Evolutionary conservation across 1,140 invertebrate species (phyloP), one percentile per base, ranked within the genome.

Genomic region (Mamestra configurata): DNA sequence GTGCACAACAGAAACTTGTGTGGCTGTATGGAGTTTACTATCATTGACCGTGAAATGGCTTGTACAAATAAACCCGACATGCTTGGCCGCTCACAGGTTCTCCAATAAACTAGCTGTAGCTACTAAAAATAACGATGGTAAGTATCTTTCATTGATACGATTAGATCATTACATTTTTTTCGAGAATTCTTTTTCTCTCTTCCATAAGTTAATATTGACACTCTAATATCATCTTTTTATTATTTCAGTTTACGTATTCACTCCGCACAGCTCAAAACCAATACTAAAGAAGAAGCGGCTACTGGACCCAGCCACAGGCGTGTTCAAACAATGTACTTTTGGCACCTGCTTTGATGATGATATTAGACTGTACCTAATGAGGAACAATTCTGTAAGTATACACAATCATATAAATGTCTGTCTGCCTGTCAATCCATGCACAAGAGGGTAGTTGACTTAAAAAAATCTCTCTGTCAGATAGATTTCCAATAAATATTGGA

Each of bases 21-120:
- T 95, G 20, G 95, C 93, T 0, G 95, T 95, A 1, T 95, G 94
- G 94, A 95, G 92, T 84, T 75, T 94, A 22, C 73, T 95, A 43
- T 95, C 95, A 0, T 78, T 95, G 24, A 90, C 92, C 18, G 79
- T 95, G 1, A 92, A 92, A 68, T 95, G 94, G 94, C 77, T 94
- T 46, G 94, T 95, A 0, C 88, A 89, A 61, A 86, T 93, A 11
- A 83, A 86, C 15, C 88, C 92, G 0, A 88, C 85, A 1, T 91
- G 88, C 43, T 86, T 95, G 0, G 86, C 90, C 1, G 87, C 91
- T 4, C 94, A 95, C 83, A 89, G 90, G 0, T 92, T 92, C 66
- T 91, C 93, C 5, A 93, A 95, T 83, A 92, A 87, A 88, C 91
- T 95, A 84, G 93, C 90, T 0, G 88, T 94, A 27, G 84, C 89